Percentiles rank a stretch among this genome's conserved stretches.
These are phyloP conservation scores for Zonotrichia albicollis DNA, from an alignment of 2,797 vertebrate species.

Conservation along the genomic window DNA sequence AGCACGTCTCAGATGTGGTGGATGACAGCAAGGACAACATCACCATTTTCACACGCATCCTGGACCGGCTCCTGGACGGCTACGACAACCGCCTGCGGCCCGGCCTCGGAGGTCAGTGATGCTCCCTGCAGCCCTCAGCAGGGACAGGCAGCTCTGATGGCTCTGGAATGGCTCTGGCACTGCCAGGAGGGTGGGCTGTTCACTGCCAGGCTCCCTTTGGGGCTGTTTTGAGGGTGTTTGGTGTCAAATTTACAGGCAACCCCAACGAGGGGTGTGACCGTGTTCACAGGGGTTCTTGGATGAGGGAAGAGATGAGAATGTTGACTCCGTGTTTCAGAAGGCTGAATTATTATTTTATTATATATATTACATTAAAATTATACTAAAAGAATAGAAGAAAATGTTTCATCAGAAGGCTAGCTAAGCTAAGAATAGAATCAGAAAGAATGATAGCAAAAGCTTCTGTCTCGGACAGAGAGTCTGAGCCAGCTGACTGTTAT, in stretches of 20 bases:
- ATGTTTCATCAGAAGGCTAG: no score
- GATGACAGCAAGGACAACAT: conserved; percentile 96
- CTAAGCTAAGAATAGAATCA: no score
- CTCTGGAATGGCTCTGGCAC: not conserved
- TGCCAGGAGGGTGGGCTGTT: not conserved
- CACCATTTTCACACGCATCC: conserved; percentile 96
- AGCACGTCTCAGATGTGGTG: conserved; percentile 90
- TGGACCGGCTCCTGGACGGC: conserved; percentile 94
- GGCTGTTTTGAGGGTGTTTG: not conserved
- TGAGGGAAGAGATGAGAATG: no score
- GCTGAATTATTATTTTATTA: no score
- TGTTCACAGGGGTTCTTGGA: no score
- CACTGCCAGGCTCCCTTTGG: not conserved
- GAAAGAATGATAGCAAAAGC: no score
- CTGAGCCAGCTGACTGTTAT: no score
- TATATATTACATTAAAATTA: no score
- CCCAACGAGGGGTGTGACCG: rapidly evolving
- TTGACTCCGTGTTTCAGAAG: no score
- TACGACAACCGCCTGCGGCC: conserved; percentile 97
- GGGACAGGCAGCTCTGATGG: not conserved
- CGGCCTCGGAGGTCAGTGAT: conserved; percentile 90
- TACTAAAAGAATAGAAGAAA: no score
- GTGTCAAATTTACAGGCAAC: not conserved
- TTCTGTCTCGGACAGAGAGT: no score
- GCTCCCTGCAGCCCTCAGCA: not conserved